Conservation (phyloP, 1,140 invertebrate genomes). For the Atta cephalotes region DNA sequence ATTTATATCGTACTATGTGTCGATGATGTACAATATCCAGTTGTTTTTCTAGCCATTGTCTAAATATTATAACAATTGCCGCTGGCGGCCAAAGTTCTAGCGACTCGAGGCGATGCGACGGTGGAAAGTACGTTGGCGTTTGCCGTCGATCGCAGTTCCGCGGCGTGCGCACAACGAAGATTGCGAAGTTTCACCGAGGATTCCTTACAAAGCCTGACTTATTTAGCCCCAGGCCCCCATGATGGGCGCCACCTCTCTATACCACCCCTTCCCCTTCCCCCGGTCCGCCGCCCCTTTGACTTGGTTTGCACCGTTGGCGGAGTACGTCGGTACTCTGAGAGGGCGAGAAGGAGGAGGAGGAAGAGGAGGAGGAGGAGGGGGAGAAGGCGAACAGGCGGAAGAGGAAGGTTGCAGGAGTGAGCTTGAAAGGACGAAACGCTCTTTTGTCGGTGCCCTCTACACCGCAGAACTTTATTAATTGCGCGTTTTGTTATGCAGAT, state of each 20-base stretch:
- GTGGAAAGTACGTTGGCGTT: constrained; percentile 33
- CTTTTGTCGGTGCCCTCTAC: constrained; percentile 81
- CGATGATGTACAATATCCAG: background rate
- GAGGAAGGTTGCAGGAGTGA: constrained; percentile 76
- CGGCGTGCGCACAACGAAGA: constrained; percentile 67
- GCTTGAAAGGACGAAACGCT: constrained; percentile 84
- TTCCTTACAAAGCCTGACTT: constrained; percentile 84
- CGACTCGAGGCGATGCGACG: constrained; percentile 37
- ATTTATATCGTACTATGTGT: background rate
- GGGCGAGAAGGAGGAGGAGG: no score
- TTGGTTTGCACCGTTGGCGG: constrained; percentile 37
- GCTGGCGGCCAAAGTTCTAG: constrained; percentile 27
- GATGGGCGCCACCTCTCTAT: constrained; percentile 56
- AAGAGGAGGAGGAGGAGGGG: background rate
- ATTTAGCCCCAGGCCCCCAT: constrained; percentile 79
- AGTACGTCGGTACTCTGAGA: constrained; percentile 8
- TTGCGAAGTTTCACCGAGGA: constrained; percentile 80
- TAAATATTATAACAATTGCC: constrained; percentile 45
- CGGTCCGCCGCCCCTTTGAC: constrained; percentile 32
- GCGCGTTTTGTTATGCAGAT: constrained; percentile 86
- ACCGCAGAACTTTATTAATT: constrained; percentile 85
- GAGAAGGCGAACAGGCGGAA: constrained; percentile 54
- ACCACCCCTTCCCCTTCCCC: background rate
- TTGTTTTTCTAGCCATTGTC: background rate
- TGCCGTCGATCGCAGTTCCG: constrained; percentile 58